Base-by-base conservation (phyloP, 2,888 invertebrate genomes). In the Noctua fimbriata region DNA sequence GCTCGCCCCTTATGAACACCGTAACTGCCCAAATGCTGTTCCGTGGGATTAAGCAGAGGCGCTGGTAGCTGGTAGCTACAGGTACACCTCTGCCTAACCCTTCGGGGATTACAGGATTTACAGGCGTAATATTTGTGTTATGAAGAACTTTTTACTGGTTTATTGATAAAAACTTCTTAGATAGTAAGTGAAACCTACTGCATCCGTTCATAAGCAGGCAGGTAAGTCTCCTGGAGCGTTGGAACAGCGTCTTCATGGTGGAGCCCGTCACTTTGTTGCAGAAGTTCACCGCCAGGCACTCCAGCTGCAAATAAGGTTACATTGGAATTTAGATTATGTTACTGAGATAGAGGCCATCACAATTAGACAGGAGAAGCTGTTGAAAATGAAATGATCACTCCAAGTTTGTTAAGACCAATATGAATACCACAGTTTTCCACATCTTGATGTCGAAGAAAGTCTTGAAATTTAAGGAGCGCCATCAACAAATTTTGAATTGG, bases 141-240 rank as follows among this genome's bases (percentile, higher is more conserved):
- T 21, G 21, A 36, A 12, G 32, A 65, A 1, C 5, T 36, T 10
- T 63, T 9, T 0, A 63, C 9, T 63, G 7, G 63, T 63, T 9
- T 14, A 60, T 60, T 60, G 6, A 28, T 28, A 60, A 1, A 6
- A 60, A 28, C 2, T 28, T 32, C 32, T 32, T 18, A 28, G 28
- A 18, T 32, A 60, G 18, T 21, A 32, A 70, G n/a, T n/a, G 4
- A 58, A 76, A 93, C 96, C 90, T 97, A 99, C 99, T 99, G 92
- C 99, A 99, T 95, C 99, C 99, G 90, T 99, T 99, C 98, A 99
- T 98, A 6, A 99, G 97, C 7, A 99, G 97, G 87, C 99, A 99
- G 83, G 98, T 98, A 81, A 99, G 97, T 79, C 99, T 98, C 91
- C 99, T 98, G 88, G 99, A 99, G 75, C 99, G 97, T 93, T 99